Base-by-base conservation (phyloP, 2,797 vertebrate species). In the Salarias fasciatus region DNA sequence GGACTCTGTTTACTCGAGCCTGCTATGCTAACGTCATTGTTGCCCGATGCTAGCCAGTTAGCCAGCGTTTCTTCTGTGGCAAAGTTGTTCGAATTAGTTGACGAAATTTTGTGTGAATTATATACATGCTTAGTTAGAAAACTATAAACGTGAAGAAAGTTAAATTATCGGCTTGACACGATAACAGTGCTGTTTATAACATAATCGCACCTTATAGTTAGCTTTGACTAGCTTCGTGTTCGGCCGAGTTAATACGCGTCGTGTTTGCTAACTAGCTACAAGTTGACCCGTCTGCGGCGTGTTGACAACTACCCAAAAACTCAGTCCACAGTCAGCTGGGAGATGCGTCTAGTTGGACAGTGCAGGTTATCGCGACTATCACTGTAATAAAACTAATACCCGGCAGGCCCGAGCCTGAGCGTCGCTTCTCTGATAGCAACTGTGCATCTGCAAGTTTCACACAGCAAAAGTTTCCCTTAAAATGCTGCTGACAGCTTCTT, bases 21-120 rank as follows among this genome's bases (percentile, higher is more conserved):
- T 41, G 63, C 53, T 52, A 68, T 57, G 82, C 72, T 72, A 64
- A 35, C 57, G 62, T 61, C 48, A 12, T 0, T 24, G 8, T 80
- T 85, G 82, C 75, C 1, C 2, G 18, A 35, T 53, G 84, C 80
- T 88, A 86, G 3, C 40, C 3, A 53, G 68, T 63, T 68, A 80
- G 38, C 83, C 2, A 62, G 4, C 35, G 5, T n/a, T 49, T 40
- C 31, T 15, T 45, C 2, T 33, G 55, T 50, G 37, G 5, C 61
- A 40, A 7, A 67, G 15, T 46, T 60, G 31, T 5, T 11, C 2
- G 0, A 8, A 13, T 50, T 47, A 44, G 11, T 30, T 33, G 8
- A 53, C 53, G 37, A 60, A 40, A 64, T n/a, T 5, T 10, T 0
- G 4, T 12, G 3, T 29, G 6, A 37, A 1, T 14, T n/a, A 0